Base-by-base conservation (phyloP, 2,888 invertebrate species). In the Cacoxenus indagator region DNA sequence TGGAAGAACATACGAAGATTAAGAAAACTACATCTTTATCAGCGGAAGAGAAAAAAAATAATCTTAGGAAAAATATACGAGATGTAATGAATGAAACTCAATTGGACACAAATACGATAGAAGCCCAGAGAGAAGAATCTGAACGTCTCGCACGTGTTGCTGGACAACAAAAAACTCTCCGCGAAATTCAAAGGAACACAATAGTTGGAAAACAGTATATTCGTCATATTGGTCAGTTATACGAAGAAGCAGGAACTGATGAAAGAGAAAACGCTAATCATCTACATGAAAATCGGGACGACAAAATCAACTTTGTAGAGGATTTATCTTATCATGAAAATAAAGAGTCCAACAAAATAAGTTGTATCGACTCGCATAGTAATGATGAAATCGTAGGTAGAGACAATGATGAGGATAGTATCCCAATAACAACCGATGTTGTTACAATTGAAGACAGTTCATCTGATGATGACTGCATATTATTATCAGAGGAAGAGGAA, bases 71-170 rank as follows among this genome's bases (percentile, higher is more conserved):
- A 72, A 96, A 96, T 84, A 96, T 96, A 77, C 91, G 97, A 68
- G 96, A 97, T 89, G 97, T 98, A 8, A 94, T 97, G 92, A 95
- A 95, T 84, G 97, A 97, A 83, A 95, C 95, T 72, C 95, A 97
- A 85, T 89, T 98, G 73, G 98, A 98, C 85, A 95, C 95, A 72
- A 95, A 96, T 14, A 98, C 98, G 1, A 88, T 97, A 66, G 94
- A 94, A 26, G 98, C 98, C 0, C 98, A 98, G 87, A 90, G 96
- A 37, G 96, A 96, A 86, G 98, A 98, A 89, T 94, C 95, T 74
- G 97, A 98, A 88, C 91, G 96, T 85, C 89, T 95, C 76, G 92
- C 94, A 4, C 90, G 95, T 61, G 95, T 96, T 11, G 95, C 95
- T 83, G 95, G 95, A 77, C 95, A 96, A 78, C 95, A 96, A 82